phyloP scores from a whole-genome alignment of 53 echinoderm and acorn worm species.

The Holothuria scabra region DNA sequence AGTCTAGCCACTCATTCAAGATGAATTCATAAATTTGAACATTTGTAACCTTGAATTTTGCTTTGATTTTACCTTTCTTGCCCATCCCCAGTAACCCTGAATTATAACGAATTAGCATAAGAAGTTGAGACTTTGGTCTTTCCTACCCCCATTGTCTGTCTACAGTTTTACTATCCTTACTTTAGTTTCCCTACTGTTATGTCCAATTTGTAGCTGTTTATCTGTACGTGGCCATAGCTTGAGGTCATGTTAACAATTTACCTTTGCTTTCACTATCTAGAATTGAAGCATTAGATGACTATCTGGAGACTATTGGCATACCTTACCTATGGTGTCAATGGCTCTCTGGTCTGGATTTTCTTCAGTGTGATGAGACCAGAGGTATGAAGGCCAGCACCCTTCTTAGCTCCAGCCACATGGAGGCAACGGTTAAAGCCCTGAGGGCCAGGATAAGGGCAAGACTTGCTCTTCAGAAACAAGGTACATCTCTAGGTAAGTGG shows the following conservation, averaged over 20 bases:
- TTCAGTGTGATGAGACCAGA: slow-evolving; percentile 59
- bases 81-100: too few species aligned
- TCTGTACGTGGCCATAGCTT: background rate
- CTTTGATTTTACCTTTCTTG: too few species aligned
- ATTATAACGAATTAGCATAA: too few species aligned
- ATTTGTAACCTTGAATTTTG: too few species aligned
- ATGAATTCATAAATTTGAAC: too few species aligned
- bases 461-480: slow-evolving; percentile 81
- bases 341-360: slow-evolving; percentile 91
- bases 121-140: too few species aligned
- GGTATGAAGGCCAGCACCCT: slow-evolving; percentile 56
- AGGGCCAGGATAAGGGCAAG: slow-evolving; percentile 73
- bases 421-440: slow-evolving; percentile 86
- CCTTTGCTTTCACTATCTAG: slow-evolving; percentile 40
- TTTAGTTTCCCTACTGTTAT: too few species aligned
- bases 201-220: background rate
- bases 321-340: slow-evolving; percentile 95
- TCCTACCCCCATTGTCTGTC: too few species aligned
- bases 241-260: background rate
- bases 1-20: too few species aligned
- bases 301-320: slow-evolving; percentile 71
- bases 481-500: slow-evolving; percentile 72
- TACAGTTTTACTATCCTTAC: too few species aligned
- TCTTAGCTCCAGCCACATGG: slow-evolving; percentile 91
- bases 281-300: slow-evolving; percentile 69